Evolutionary conservation across 2,797 vertebrate genomes (phyloP).

Genomic region (Bradypus variegatus): DNA sequence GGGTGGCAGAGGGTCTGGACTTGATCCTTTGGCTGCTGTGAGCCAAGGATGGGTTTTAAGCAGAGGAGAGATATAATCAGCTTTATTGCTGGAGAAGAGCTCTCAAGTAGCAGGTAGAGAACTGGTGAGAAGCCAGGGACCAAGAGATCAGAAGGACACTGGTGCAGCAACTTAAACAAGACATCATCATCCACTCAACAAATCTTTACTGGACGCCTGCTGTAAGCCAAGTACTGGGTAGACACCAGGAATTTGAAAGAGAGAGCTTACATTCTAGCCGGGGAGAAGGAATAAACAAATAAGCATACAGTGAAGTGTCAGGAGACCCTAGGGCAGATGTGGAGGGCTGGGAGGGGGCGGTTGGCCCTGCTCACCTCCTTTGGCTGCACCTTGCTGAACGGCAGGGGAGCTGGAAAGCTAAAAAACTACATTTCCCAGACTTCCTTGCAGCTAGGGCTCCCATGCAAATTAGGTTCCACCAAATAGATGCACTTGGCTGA

Average conservation of each 20-base stretch:
- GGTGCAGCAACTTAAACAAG: not conserved
- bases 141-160: not conserved
- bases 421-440: conserved; percentile 6
- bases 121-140: not conserved
- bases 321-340: too few relatives aligned
- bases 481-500: not conserved
- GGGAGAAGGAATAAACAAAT: not conserved
- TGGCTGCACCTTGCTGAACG: not conserved
- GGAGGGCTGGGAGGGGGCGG: too few relatives aligned
- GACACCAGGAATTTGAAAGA: not conserved
- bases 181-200: not conserved
- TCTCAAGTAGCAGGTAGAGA: not conserved
- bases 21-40: not conserved
- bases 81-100: not conserved
- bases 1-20: not conserved
- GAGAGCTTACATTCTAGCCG: accelerated
- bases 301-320: not conserved
- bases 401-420: not conserved
- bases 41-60: not conserved
- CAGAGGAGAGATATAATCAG: not conserved
- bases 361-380: not conserved
- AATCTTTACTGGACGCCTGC: not conserved
- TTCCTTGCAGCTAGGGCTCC: not conserved
- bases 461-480: not conserved
- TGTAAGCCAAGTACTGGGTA: too few relatives aligned